Evolutionary conservation across 2,797 vertebrate genomes (phyloP), one percentile per base, ranked within the genome.

Genomic region (Myiotriccus ornatus): DNA sequence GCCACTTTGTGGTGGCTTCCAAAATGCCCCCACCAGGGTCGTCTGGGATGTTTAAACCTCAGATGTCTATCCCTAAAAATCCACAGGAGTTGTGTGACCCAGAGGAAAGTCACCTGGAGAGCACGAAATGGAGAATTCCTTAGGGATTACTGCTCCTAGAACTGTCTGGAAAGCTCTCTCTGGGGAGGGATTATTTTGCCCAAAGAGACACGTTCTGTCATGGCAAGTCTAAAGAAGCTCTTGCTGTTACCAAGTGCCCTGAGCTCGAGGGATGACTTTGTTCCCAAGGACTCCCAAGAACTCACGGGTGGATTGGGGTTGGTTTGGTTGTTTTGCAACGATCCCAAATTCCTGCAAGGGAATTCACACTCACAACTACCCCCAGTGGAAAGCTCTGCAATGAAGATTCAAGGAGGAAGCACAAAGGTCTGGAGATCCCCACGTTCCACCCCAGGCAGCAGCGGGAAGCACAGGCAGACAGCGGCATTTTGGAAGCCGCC

Each of bases 391-490:
- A 64, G 4, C 6, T 68, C 46, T 14, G 10, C 32, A 32, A 16
- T 7, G 15, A 35, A 68, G 34, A 70, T 12, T 41, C 19, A 20
- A 35, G 67, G 9, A 44, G 78, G 74, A 50, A 89, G 44, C 35
- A 14, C 1, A 0, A 6, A 34, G 22, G 28, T 83, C 77, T 24
- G 39, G 2, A 70, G 56, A 60, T 27, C 13, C 47, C 79, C 55
- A 13, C 0, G 0, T 21, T 43, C 15, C 37, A 65, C 43, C 12
- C 8, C 4, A 0, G 4, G 43, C 2, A 52, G 50, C 43, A 25
- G 39, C 0, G 13, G n/a, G 68, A 59, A 63, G 49, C 49, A 47
- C 82, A 89, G 25, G 14, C 32, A n/a, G 23, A 14, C 0, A 0
- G 52, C 64, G 20, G 37, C 5, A 8, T n/a, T n/a, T 43, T 9